phyloP scores from a whole-genome alignment of 2,888 invertebrate species.

The Notodonta dromedarius region DNA sequence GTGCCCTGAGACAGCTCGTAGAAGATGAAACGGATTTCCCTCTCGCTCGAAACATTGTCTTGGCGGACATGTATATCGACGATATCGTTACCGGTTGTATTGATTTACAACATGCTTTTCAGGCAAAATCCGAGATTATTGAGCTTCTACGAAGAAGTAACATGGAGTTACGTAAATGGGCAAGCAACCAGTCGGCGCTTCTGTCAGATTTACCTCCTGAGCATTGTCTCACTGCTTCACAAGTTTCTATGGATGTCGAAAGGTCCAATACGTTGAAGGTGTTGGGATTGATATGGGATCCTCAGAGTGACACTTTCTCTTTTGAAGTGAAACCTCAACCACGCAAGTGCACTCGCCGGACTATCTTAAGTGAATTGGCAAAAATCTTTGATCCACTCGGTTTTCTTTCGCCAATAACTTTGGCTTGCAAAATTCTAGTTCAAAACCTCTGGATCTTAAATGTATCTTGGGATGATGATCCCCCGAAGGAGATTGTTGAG shows the following conservation, averaged over 20 bases:
- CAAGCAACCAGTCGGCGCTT: not conserved
- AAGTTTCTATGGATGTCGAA: not conserved
- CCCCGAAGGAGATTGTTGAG: not conserved
- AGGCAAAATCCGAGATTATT: not conserved
- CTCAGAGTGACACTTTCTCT: not conserved
- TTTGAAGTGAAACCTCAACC: not conserved
- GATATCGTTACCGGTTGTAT: not conserved
- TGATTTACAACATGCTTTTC: not conserved
- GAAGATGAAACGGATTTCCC: not conserved
- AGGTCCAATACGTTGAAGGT: not conserved
- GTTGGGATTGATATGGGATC: not conserved
- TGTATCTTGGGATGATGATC: not conserved
- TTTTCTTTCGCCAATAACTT: not conserved
- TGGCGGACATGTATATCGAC: not conserved
- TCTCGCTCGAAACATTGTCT: not conserved
- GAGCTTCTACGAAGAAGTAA: not conserved
- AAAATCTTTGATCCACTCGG: not conserved
- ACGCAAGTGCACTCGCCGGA: not conserved
- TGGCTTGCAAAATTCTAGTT: not conserved
- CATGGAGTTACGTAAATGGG: not conserved
- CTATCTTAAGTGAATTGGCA: not conserved
- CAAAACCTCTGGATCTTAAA: not conserved
- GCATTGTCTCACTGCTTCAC: not conserved
- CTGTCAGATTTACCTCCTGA: not conserved
- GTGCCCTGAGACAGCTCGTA: not conserved